Conservation (phyloP, 2,797 vertebrate species). For the Helicolenus hilgendorfi region DNA sequence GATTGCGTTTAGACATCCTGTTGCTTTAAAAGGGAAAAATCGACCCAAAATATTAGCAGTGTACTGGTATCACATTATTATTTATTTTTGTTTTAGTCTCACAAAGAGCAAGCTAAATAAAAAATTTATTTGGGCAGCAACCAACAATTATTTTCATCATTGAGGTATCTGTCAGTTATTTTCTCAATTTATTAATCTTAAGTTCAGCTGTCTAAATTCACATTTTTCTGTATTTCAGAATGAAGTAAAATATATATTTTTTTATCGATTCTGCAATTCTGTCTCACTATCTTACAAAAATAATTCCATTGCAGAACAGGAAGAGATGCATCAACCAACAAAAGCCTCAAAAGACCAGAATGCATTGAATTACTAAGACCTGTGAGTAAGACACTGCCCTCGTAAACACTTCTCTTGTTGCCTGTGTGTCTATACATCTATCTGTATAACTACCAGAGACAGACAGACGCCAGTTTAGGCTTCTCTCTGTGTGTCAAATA, state of each 20-base stretch:
- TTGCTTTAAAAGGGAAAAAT: not conserved
- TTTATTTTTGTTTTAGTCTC: not conserved
- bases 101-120: not conserved
- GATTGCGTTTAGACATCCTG: not conserved
- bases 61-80: not conserved
- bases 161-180: not conserved
- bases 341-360: too few relatives aligned
- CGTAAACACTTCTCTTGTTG: not conserved
- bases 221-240: not conserved
- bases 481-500: not conserved
- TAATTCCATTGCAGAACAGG: not conserved
- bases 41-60: not conserved
- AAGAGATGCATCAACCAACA: not conserved
- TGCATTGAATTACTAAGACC: not conserved
- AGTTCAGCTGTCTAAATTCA: not conserved
- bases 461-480: not conserved
- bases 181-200: not conserved
- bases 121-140: not conserved
- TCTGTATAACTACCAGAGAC: not conserved
- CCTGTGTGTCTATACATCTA: not conserved
- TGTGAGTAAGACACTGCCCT: not conserved
- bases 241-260: not conserved
- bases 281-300: not conserved
- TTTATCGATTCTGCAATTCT: not conserved
- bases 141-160: not conserved